Evolutionary conservation across 2,888 invertebrate species (phyloP).

Genomic region (Polydesmus complanatus): DNA sequence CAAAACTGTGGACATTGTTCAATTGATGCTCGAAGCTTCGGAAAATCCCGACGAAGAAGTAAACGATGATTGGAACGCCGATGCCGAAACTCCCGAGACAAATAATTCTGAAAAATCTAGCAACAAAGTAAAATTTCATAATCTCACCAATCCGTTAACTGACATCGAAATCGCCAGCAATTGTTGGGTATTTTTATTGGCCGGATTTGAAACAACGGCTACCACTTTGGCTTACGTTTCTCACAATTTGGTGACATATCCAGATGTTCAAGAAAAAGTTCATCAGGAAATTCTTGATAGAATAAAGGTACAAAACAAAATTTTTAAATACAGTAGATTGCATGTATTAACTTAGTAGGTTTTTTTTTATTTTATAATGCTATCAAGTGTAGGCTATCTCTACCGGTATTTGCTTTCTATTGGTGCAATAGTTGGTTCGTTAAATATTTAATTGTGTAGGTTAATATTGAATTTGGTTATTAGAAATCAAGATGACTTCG

Average conservation of each 20-base stretch:
- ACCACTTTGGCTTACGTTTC: constrained; percentile 1
- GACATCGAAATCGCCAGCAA: background rate
- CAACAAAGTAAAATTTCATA: background rate
- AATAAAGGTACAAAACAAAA: background rate
- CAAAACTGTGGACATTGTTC: constrained; percentile 3
- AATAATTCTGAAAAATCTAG: background rate
- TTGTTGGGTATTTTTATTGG: constrained; percentile 2
- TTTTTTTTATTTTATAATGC: no score
- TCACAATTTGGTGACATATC: constrained; percentile 1
- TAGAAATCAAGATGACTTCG: no score
- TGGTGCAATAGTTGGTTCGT: background rate
- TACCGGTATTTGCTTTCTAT: background rate
- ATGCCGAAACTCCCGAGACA: background rate
- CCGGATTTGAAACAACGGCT: constrained; percentile 13
- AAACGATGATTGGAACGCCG: background rate
- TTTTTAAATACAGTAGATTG: no score
- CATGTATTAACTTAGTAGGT: no score
- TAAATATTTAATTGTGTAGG: background rate
- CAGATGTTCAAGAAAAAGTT: constrained; percentile 12
- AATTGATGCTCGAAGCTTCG: constrained; percentile 5
- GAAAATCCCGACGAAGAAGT: background rate
- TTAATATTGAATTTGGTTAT: no score
- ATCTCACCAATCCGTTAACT: background rate
- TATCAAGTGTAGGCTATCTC: no score
- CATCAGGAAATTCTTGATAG: constrained; percentile 6